phyloP scores from a whole-genome alignment of 1,140 invertebrate species.

The Lepidostoma basale region DNA sequence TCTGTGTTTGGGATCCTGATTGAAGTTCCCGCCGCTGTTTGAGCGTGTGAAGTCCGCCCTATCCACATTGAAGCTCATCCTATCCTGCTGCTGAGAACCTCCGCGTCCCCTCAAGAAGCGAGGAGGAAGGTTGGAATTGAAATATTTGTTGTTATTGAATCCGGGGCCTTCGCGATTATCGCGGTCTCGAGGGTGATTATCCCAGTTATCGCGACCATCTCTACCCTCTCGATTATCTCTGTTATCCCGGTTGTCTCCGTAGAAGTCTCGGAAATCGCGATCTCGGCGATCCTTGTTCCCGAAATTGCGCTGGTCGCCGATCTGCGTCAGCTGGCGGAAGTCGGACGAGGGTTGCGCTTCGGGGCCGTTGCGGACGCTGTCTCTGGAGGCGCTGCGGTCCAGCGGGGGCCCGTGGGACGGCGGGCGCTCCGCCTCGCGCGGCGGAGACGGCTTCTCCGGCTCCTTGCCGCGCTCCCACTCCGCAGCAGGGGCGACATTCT shows the following conservation, averaged over 20 bases:
- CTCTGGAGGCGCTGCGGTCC: conserved; percentile 38
- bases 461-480: conserved; percentile 52
- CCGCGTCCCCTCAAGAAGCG: conserved; percentile 71
- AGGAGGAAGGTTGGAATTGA: conserved; percentile 82
- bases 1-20: conserved; percentile 43
- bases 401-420: not conserved
- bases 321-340: conserved; percentile 54
- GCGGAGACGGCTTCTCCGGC: conserved; percentile 48
- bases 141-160: conserved; percentile 69
- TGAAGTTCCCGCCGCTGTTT: conserved; percentile 42
- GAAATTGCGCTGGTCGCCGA: conserved; percentile 53
- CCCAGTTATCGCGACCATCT: conserved; percentile 51
- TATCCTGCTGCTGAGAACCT: conserved; percentile 56
- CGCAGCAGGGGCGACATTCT: conserved; percentile 53
- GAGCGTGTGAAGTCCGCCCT: conserved; percentile 33
- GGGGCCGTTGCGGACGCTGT: conserved; percentile 43
- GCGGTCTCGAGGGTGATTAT: conserved; percentile 45
- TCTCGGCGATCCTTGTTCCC: conserved; percentile 52
- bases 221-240: conserved; percentile 47
- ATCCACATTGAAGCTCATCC: conserved; percentile 45
- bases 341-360: conserved; percentile 38
- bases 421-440: conserved; percentile 58
- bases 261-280: conserved; percentile 51
- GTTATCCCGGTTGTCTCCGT: conserved; percentile 56
- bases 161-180: conserved; percentile 50